Conservation (phyloP, 2,888 invertebrate species). For the Machimus atricapillus region DNA sequence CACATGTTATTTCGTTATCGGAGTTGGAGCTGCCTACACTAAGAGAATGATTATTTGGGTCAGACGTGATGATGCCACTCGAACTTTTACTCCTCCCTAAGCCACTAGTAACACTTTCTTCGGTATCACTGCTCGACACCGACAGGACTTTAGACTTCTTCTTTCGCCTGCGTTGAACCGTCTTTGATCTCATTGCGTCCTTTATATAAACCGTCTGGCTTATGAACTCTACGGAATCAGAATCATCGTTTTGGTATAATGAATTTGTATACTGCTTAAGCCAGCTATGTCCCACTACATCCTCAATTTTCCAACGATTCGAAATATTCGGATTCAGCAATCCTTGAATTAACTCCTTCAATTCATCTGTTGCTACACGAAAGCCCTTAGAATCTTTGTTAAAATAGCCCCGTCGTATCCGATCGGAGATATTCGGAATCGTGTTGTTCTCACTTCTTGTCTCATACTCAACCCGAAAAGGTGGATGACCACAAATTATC, state of each 20-base stretch:
- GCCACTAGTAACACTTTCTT: constrained; percentile 54
- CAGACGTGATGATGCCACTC: constrained; percentile 49
- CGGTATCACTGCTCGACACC: constrained; percentile 49
- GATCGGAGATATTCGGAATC: constrained; percentile 66
- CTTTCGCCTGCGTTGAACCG: constrained; percentile 69
- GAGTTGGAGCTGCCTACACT: constrained; percentile 44
- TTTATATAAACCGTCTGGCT: background rate
- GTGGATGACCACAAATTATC: constrained; percentile 83
- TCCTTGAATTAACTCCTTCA: constrained; percentile 29
- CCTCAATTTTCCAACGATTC: constrained; percentile 26
- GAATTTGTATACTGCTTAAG: constrained; percentile 40
- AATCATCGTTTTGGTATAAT: constrained; percentile 14
- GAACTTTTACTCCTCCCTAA: constrained; percentile 55
- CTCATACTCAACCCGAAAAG: constrained; percentile 67
- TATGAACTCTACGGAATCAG: constrained; percentile 19
- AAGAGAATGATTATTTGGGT: constrained; percentile 47
- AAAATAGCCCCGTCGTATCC: constrained; percentile 5
- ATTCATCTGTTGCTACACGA: background rate
- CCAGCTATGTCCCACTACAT: constrained; percentile 75
- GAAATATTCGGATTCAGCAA: constrained; percentile 15
- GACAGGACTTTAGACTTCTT: constrained; percentile 63
- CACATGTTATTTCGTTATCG: constrained; percentile 14
- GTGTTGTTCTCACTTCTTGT: constrained; percentile 25
- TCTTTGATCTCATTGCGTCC: constrained; percentile 54
- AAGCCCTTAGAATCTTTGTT: constrained; percentile 18